phyloP scores from a whole-genome alignment of 2,888 invertebrate genomes.

The Scaptomyza reducta region DNA sequence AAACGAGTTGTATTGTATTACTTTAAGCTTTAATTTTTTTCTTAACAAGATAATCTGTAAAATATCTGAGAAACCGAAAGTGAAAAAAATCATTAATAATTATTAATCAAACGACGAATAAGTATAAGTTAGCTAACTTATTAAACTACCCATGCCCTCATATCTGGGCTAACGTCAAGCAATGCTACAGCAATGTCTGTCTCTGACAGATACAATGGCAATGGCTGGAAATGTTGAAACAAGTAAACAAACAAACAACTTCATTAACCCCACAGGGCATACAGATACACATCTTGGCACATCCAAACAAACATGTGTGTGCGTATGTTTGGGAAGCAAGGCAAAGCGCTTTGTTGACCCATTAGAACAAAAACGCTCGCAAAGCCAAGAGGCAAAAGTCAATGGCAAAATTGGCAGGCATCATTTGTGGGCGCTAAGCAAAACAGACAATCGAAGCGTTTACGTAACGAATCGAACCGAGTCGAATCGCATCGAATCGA shows the following conservation, averaged over 20 bases:
- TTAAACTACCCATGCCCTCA: background rate
- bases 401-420: slow-evolving; percentile 65
- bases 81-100: too few relatives aligned
- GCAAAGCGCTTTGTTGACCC: slow-evolving; percentile 64
- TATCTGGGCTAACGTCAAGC: slow-evolving; percentile 2
- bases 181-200: slow-evolving; percentile 1
- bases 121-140: slow-evolving; percentile 1
- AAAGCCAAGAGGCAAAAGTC: slow-evolving; percentile 65
- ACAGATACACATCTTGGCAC: slow-evolving; percentile 26
- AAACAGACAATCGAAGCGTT: slow-evolving; percentile 56
- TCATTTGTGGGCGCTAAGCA: slow-evolving; percentile 68
- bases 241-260: slow-evolving; percentile 73
- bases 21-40: too few relatives aligned
- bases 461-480: slow-evolving; percentile 35
- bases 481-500: slow-evolving; percentile 36
- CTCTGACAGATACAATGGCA: slow-evolving; percentile 24
- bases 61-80: too few relatives aligned
- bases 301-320: slow-evolving; percentile 8
- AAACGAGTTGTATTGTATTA: too few relatives aligned
- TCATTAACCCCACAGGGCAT: slow-evolving; percentile 72
- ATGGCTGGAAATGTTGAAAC: slow-evolving; percentile 38
- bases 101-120: too few relatives aligned
- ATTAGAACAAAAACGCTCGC: slow-evolving; percentile 64
- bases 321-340: slow-evolving; percentile 34
- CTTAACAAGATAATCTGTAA: too few relatives aligned